phyloP scores from a whole-genome alignment of 2,888 invertebrate species.

The Dexiosoma caninum region DNA sequence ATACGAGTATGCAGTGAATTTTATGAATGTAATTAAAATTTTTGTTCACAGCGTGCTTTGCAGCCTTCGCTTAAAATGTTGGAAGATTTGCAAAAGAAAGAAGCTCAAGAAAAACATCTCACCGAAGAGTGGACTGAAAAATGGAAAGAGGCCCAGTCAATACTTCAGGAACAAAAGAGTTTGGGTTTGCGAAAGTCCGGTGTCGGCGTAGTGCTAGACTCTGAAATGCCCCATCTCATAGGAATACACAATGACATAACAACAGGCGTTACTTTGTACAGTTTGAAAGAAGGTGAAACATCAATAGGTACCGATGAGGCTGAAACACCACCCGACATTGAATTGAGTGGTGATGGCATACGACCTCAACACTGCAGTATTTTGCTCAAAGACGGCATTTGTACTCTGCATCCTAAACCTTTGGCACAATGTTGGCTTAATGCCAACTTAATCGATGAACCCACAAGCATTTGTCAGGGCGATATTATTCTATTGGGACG shows the following conservation, averaged over 20 bases:
- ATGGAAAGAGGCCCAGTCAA: slow-evolving; percentile 93
- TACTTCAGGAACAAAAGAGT: slow-evolving; percentile 91
- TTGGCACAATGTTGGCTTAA: slow-evolving; percentile 90
- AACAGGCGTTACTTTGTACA: slow-evolving; percentile 94
- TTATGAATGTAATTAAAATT: not conserved
- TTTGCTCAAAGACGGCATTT: slow-evolving; percentile 84
- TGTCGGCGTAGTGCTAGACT: slow-evolving; percentile 91
- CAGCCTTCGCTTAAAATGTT: slow-evolving; percentile 84
- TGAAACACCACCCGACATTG: slow-evolving; percentile 84
- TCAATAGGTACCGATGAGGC: slow-evolving; percentile 89
- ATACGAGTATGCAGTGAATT: not conserved
- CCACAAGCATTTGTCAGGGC: slow-evolving; percentile 88
- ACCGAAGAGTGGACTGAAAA: slow-evolving; percentile 96
- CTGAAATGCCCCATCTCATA: slow-evolving; percentile 93
- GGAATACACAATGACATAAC: slow-evolving; percentile 95
- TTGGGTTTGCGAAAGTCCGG: slow-evolving; percentile 91
- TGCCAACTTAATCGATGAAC: slow-evolving; percentile 86
- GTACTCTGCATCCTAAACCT: slow-evolving; percentile 85
- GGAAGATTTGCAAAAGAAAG: slow-evolving; percentile 91
- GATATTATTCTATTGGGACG: slow-evolving; percentile 87
- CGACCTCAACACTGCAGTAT: slow-evolving; percentile 88
- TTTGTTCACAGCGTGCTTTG: slow-evolving; percentile 78
- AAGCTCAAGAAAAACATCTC: slow-evolving; percentile 91
- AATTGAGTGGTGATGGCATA: slow-evolving; percentile 86
- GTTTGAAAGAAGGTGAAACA: slow-evolving; percentile 93